These are phyloP conservation scores for Noctua comes DNA, from an alignment of 2,888 invertebrate species.

Conservation along the genomic window DNA sequence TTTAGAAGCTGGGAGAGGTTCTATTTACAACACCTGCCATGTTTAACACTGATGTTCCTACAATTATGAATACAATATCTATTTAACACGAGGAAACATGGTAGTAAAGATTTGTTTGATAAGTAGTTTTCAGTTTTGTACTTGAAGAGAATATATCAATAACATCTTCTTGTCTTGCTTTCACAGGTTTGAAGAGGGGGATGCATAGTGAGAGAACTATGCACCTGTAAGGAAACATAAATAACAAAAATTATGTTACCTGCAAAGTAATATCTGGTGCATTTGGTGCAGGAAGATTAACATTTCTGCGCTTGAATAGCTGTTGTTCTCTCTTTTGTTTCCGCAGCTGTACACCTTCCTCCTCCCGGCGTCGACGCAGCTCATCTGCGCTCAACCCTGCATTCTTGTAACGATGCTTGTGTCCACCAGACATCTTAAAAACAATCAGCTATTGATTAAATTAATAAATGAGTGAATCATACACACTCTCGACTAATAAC, in stretches of 20 bases:
- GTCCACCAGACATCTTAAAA: slow-evolving; percentile 94
- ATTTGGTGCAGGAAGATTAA: slow-evolving; percentile 87
- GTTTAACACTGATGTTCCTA: neutral
- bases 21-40: neutral
- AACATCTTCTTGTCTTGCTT: neutral
- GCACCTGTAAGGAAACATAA: neutral
- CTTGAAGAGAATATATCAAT: neutral
- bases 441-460: slow-evolving; percentile 2
- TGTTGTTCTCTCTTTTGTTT: slow-evolving; percentile 99
- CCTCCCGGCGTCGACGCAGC: slow-evolving; percentile 97
- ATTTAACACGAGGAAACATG: neutral
- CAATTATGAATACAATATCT: neutral
- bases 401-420: slow-evolving; percentile 98
- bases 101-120: neutral
- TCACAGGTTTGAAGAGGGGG: neutral
- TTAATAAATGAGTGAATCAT: neutral
- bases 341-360: slow-evolving; percentile 98
- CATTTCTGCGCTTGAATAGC: slow-evolving; percentile 97
- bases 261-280: slow-evolving; percentile 82
- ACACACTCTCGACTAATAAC: neutral
- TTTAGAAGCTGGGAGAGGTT: neutral
- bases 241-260: slow-evolving; percentile 67
- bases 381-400: slow-evolving; percentile 97
- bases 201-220: neutral
- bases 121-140: neutral